These are phyloP conservation scores for Pelosia muscerda DNA, from an alignment of 2,888 invertebrate species.

Conservation along the genomic window DNA sequence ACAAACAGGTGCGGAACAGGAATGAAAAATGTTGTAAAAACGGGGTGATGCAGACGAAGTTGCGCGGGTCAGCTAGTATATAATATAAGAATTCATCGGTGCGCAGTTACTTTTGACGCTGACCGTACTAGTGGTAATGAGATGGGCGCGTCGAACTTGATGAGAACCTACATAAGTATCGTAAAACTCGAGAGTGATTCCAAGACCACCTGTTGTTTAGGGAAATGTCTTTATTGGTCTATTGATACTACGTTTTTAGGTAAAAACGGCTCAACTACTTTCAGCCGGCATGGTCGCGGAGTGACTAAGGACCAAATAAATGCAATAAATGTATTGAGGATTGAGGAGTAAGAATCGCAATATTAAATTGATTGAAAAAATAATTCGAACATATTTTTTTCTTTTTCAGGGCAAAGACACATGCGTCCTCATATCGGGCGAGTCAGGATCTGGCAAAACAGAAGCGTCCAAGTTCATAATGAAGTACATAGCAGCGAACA, in stretches of 20 bases:
- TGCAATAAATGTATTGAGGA: no score
- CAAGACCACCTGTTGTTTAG: slow-evolving; percentile 21
- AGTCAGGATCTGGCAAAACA: slow-evolving; percentile 99
- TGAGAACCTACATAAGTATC: neutral
- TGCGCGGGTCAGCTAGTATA: no score
- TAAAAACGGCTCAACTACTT: neutral
- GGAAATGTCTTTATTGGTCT: slow-evolving; percentile 1
- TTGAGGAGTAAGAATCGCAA: no score
- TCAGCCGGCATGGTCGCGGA: neutral
- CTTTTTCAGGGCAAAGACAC: slow-evolving; percentile 93
- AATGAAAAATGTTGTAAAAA: no score
- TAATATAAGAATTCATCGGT: neutral
- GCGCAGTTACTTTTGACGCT: neutral
- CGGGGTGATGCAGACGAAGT: no score
- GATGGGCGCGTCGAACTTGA: slow-evolving; percentile 2
- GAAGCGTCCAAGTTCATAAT: slow-evolving; percentile 99
- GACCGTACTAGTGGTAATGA: neutral
- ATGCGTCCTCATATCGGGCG: slow-evolving; percentile 99
- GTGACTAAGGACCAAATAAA: no score
- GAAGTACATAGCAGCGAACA: slow-evolving; percentile 99
- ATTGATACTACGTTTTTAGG: slow-evolving; percentile 8
- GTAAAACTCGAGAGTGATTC: slow-evolving; percentile 17
- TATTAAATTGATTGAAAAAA: neutral
- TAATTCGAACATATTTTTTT: neutral
- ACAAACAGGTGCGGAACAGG: no score